Base-by-base conservation (phyloP, 2,113 vertebrate species). In the Urocitellus parryii region DNA sequence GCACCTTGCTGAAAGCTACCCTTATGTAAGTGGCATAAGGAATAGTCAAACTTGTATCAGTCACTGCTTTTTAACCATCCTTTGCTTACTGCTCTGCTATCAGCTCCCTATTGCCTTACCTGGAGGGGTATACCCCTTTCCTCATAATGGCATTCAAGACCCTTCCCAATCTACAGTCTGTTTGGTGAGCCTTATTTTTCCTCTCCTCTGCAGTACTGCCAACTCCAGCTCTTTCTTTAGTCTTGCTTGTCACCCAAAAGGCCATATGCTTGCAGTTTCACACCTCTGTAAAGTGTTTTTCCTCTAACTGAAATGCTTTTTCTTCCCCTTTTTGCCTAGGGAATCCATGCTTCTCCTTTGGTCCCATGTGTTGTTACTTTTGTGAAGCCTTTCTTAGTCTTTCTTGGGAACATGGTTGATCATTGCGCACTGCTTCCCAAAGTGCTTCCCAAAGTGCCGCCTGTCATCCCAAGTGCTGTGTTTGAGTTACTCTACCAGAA, bases 181-280 rank as follows among this genome's bases (percentile, higher is more conserved):
- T 56, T 42, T 39, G 80, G 14, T 7, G 16, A 95, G 22, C 8
- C 56, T 90, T 58, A 7, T 68, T 22, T 89, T 89, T 34, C 76
- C 10, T 76, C 61, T 83, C 39, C 29, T 79, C 72, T 72, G 29
- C 56, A 45, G n/a, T 29, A 45, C 34, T 90, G 72, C 56, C n/a
- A 92, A 63, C 34, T 74, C 67, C 37, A 90, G 13, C 25, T 73
- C 90, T 39, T 39, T 87, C 79, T 78, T 79, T 61, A 48, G 65
- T n/a, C 42, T 89, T 85, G 17, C 25, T 89, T 81, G 91, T 90
- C 51, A 80, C 51, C 65, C 78, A 34, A 37, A 39, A 88, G 81
- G n/a, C 72, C 74, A 51, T 63, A 63, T 89, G 73, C 86, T 92
- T 82, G 20, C 61, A 70, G 18, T 82, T 86, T 93, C 51, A 91